A percentile compares a stretch with the other conserved stretches of the same genome.
Conservation (phyloP, 2,113 vertebrate genomes). For the Eurypyga helias region DNA sequence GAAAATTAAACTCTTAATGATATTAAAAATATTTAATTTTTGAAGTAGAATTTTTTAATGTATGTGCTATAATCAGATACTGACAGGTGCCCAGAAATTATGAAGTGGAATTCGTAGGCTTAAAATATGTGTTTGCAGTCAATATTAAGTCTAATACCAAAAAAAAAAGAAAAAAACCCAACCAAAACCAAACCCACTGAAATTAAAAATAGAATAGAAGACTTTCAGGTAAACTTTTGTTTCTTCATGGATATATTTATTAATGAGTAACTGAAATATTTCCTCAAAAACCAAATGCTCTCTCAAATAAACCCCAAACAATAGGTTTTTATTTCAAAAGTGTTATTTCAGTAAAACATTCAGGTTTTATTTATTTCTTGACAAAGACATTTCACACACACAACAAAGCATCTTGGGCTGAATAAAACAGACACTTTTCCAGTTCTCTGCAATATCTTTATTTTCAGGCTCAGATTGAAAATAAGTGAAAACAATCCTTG, state of each 20-base stretch:
- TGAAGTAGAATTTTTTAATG: neutral
- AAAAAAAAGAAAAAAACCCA: too few species aligned
- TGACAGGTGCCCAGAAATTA: neutral
- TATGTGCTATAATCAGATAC: neutral
- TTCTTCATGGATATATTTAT: neutral
- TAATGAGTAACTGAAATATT: neutral
- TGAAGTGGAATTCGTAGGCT: neutral
- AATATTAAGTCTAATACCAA: neutral
- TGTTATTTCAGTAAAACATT: neutral
- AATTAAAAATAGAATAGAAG: too few species aligned
- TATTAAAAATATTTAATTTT: neutral
- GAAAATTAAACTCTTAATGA: neutral
- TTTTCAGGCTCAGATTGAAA: neutral
- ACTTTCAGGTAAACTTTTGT: neutral
- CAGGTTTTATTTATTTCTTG: neutral
- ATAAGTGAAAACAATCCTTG: neutral
- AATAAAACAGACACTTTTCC: neutral
- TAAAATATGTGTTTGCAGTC: neutral
- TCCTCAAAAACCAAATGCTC: neutral
- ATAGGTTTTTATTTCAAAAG: neutral
- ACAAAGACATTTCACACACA: neutral
- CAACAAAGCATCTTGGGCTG: neutral
- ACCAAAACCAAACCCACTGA: neutral
- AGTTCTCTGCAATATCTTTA: neutral
- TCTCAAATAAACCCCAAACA: neutral